Conservation (phyloP, 1,140 invertebrate species). For the Calycopis cecrops region DNA sequence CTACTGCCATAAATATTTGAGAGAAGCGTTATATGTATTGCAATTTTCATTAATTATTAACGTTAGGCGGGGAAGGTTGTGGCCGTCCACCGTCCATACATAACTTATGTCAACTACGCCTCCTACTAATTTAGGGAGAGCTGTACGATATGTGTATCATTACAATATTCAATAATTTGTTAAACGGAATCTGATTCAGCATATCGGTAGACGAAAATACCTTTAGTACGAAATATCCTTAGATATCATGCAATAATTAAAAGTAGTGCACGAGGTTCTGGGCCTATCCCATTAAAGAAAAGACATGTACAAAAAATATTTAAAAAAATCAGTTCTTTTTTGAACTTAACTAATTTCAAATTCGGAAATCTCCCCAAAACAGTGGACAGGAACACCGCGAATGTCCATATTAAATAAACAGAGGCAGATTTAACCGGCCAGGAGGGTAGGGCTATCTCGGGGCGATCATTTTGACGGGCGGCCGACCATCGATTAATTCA, state of each 20-base stretch:
- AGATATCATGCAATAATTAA: too few relatives aligned
- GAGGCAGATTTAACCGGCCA: background rate
- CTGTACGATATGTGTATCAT: background rate
- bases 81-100: slow-evolving; percentile 49
- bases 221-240: too few relatives aligned
- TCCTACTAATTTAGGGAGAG: slow-evolving; percentile 45
- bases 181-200: too few relatives aligned
- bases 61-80: slow-evolving; percentile 35
- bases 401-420: too few relatives aligned
- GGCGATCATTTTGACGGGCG: slow-evolving; percentile 33
- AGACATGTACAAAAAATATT: too few relatives aligned
- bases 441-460: slow-evolving; percentile 21
- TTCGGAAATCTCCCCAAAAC: too few relatives aligned
- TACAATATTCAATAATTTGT: background rate
- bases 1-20: slow-evolving; percentile 64
- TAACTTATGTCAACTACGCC: slow-evolving; percentile 51
- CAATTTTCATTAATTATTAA: slow-evolving; percentile 70
- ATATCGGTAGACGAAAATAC: too few relatives aligned
- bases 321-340: too few relatives aligned
- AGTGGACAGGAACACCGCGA: too few relatives aligned
- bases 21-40: slow-evolving; percentile 65
- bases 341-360: too few relatives aligned
- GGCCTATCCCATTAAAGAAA: too few relatives aligned
- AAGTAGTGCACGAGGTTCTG: too few relatives aligned
- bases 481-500: slow-evolving; percentile 45